Percentiles rank a stretch among this genome's conserved stretches.
phyloP scores from a whole-genome alignment of 1,140 invertebrate species.

The Hyles euphorbiae region DNA sequence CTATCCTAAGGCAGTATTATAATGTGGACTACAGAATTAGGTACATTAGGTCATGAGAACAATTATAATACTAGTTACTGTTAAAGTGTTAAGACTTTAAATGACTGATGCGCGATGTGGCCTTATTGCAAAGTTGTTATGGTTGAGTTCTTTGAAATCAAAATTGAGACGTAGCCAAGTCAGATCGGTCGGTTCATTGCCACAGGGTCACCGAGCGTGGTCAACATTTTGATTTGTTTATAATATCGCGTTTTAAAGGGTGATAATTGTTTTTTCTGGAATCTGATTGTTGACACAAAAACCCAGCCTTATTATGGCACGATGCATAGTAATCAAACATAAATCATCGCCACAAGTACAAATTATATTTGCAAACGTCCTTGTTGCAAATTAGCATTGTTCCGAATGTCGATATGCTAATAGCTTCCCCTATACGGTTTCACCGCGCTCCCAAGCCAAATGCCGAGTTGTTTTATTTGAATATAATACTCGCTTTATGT shows the following conservation, averaged over 20 bases:
- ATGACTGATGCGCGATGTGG: too few species aligned
- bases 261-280: neutral
- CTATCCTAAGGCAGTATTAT: too few species aligned
- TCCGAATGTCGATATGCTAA: conserved; percentile 31
- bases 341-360: conserved; percentile 16
- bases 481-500: conserved; percentile 10
- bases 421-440: conserved; percentile 15
- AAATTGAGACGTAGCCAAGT: too few species aligned
- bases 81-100: too few species aligned
- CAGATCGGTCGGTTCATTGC: too few species aligned
- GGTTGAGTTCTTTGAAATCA: too few species aligned
- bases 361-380: conserved; percentile 30
- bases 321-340: conserved; percentile 2
- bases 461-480: conserved; percentile 4
- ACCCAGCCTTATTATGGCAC: neutral
- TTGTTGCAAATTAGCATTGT: conserved; percentile 36
- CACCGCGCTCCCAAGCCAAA: neutral
- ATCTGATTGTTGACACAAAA: neutral
- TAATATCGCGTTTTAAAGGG: neutral
- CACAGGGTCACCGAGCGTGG: too few species aligned
- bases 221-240: too few species aligned
- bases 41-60: too few species aligned
- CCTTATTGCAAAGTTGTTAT: too few species aligned
- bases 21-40: too few species aligned
- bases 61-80: too few species aligned